These are phyloP conservation scores for Oscheius myriophilus DNA, from an alignment of 2,888 invertebrate genomes.

Conservation along the genomic window DNA sequence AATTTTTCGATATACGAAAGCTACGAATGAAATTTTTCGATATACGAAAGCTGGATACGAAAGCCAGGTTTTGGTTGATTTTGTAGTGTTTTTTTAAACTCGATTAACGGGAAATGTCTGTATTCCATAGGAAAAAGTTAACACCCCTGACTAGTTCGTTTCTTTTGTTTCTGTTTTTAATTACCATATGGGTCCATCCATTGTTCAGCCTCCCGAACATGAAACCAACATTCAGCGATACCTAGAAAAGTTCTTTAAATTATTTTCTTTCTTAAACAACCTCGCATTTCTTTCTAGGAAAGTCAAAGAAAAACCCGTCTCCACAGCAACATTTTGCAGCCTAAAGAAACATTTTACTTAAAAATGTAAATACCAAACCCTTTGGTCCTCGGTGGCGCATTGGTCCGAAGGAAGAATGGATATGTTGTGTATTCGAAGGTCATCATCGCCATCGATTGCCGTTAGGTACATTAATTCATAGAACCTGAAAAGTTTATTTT, in stretches of 20 bases:
- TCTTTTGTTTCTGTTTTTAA: no score
- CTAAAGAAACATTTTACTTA: slow-evolving; percentile 32
- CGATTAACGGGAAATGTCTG: no score
- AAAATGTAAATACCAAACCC: slow-evolving; percentile 37
- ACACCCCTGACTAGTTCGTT: no score
- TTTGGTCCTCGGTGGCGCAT: slow-evolving; percentile 69
- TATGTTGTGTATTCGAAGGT: slow-evolving; percentile 68
- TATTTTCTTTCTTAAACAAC: slow-evolving; percentile 13
- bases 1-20: no score
- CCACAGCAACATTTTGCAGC: slow-evolving; percentile 70
- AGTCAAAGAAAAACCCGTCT: slow-evolving; percentile 68
- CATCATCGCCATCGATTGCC: slow-evolving; percentile 66
- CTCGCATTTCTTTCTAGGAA: slow-evolving; percentile 65
- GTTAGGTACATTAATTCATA: slow-evolving; percentile 60
- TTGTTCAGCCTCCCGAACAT: slow-evolving; percentile 69
- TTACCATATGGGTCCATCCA: slow-evolving; percentile 66
- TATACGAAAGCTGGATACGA: no score
- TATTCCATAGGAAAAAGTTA: no score
- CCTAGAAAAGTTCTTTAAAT: slow-evolving; percentile 37
- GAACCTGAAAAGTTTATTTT: no score
- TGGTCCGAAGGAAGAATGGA: slow-evolving; percentile 70
- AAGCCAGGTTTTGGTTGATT: no score
- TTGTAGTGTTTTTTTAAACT: no score
- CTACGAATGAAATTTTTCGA: no score
- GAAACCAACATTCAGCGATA: slow-evolving; percentile 69